Base-by-base conservation (phyloP, 2,113 vertebrate species). In the Nerophis ophidion region DNA sequence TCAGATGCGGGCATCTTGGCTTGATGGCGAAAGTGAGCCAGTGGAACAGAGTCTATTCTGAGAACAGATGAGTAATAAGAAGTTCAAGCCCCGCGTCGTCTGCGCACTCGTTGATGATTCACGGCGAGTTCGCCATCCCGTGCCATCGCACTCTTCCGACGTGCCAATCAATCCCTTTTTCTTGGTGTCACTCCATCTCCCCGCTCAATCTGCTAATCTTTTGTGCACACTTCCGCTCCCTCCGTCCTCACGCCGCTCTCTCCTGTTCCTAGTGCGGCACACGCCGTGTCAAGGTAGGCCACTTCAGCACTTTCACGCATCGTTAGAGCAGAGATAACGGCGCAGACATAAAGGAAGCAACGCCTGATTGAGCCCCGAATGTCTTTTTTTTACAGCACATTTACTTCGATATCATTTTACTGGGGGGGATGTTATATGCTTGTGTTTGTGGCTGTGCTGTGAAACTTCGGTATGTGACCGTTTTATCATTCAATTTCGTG, bases 231-330 rank as follows among this genome's bases (percentile, higher is more conserved):
- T 55, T 46, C 45, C 3, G 33, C 11, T 1, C 52, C 15, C 52
- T 33, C 63, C 12, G 2, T 26, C 40, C 34, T 6, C 19, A 8
- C 15, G 0, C 36, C 12, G 26, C 55, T 35, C 60, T 34, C 11
- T 35, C 36, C 44, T 5, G 26, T 49, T 44, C 52, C 57, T 57
- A 48, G 71, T 48, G 35, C 19, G n/a, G 48, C 55, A 34, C 26
- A 54, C 48, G 57, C 68, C 57, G 26, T 61, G 74, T 83, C 75
- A 85, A 81, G 81, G 75, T 82, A 86, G 85, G 79, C 12, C 69
- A 84, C 72, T 66, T 48, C 72, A 77, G 67, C 75, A 76, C 80
- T 83, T 88, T 84, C 77, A 86, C 75, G 83, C 81, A 83, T 82
- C 84, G 73, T 88, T 85, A 85, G 81, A 86, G 71, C 78, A 60